Base-by-base conservation (phyloP, 2,113 vertebrate genomes). In the Galemys pyrenaicus region DNA sequence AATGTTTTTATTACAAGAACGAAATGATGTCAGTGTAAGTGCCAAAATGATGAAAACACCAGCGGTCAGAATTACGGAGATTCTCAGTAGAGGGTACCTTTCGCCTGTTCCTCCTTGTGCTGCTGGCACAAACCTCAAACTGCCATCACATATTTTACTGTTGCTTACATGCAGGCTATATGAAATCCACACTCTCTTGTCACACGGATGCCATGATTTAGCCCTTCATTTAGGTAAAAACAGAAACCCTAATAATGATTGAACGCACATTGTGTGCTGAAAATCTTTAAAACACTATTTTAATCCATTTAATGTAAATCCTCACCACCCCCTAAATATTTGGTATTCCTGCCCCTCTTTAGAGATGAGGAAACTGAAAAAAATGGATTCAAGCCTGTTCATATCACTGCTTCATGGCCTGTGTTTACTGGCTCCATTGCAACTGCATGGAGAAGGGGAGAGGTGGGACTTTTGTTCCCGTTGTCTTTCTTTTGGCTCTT, bases 91-190 rank as follows among this genome's bases (percentile, higher is more conserved):
- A 35, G 58, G 80, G 22, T 70, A 19, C 32, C 41, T 90, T 87
- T 60, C 3, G 3, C 83, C 9, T 35, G 58, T 26, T 56, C 65
- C 19, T 81, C 10, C 19, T 9, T 24, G 75, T 39, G 20, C 32
- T 1, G 7, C 1, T 44, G 41, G 62, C 32, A 68, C 51, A 37
- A 73, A 80, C 46, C 67, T 32, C 87, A 70, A 90, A 49, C 35
- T n/a, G n/a, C n/a, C n/a, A n/a, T n/a, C n/a, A n/a, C n/a, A n/a
- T 68, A 74, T 58, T 51, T 82, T 35, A 74, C 20, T 41, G 24
- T 49, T 88, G 35, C 64, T 90, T 93, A 87, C 46, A 85, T 30
- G 51, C 28, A 51, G 44, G 32, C 9, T 67, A 62, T 65, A 49
- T 37, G 75, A 80, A 89, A 91, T 10, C 71, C 71, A 74, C 9